Evolutionary conservation across 2,888 invertebrate genomes (phyloP).

Genomic region (Eretmocerus hayati): DNA sequence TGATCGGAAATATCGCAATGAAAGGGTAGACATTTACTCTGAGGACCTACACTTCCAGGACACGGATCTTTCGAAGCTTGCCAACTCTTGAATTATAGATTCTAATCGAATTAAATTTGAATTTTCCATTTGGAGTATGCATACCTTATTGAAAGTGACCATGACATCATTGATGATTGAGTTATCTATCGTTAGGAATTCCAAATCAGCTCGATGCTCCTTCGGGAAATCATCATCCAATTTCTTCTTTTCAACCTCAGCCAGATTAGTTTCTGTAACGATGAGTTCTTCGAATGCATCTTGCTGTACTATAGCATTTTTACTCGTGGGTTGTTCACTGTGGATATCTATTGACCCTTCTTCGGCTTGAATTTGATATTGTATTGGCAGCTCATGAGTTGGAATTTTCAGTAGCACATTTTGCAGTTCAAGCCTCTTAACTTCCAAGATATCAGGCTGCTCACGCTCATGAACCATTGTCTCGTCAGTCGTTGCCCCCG

Average conservation of each 20-base stretch:
- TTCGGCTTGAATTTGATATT: slow-evolving; percentile 47
- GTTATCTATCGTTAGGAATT: slow-evolving; percentile 34
- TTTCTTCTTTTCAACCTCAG: slow-evolving; percentile 47
- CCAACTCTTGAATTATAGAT: no score
- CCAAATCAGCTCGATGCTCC: slow-evolving; percentile 34
- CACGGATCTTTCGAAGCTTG: no score
- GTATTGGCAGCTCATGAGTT: slow-evolving; percentile 47
- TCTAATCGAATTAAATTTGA: no score
- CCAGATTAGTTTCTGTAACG: slow-evolving; percentile 46
- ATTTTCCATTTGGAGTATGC: no score
- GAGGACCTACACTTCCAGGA: no score
- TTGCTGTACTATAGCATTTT: slow-evolving; percentile 46
- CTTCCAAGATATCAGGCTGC: slow-evolving; percentile 30
- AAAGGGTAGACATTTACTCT: no score
- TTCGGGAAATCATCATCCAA: slow-evolving; percentile 44
- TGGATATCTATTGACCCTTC: slow-evolving; percentile 32
- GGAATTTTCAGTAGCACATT: slow-evolving; percentile 43
- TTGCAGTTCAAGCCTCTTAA: slow-evolving; percentile 31
- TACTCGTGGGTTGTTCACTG: slow-evolving; percentile 31
- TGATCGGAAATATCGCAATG: no score
- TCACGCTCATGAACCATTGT: slow-evolving; percentile 41
- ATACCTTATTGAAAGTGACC: slow-evolving; percentile 31
- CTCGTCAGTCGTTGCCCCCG: slow-evolving; percentile 39
- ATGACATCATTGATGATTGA: slow-evolving; percentile 36
- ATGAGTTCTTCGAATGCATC: slow-evolving; percentile 50